Evolutionary conservation across 64 coral and sea anemone species (phyloP).

Genomic region (Actinia tenebrosa): DNA sequence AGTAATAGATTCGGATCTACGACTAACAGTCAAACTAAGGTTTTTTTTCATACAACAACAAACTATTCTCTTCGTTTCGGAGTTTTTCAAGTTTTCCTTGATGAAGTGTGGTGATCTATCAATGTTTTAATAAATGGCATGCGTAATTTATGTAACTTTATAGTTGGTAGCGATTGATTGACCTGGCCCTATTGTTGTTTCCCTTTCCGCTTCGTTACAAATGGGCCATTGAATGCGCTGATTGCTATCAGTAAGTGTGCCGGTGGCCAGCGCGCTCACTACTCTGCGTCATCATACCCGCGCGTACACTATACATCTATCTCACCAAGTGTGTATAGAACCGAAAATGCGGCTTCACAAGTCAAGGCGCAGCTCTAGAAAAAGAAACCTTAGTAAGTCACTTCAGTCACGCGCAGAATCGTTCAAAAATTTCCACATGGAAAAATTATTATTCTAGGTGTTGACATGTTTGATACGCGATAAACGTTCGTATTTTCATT

Average conservation of each 20-base stretch:
- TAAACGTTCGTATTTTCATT: not conserved
- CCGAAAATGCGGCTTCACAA: not conserved
- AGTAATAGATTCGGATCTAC: not conserved
- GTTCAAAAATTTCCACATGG: not conserved
- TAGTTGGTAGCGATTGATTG: slow-evolving; percentile 12
- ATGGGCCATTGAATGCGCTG: not conserved
- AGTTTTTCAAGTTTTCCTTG: not conserved
- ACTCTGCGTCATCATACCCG: too few relatives aligned
- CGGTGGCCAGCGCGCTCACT: not conserved
- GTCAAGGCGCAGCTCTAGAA: not conserved
- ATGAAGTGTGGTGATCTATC: not conserved
- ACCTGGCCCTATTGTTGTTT: slow-evolving; percentile 3
- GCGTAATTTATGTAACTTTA: slow-evolving; percentile 3
- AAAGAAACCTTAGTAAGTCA: not conserved
- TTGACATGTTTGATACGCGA: slow-evolving; percentile 18
- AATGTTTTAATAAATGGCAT: not conserved
- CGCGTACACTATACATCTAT: not conserved
- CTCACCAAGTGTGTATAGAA: not conserved
- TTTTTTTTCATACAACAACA: too few relatives aligned
- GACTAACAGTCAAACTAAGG: too few relatives aligned
- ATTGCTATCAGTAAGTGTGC: slow-evolving; percentile 18
- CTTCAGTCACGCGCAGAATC: not conserved
- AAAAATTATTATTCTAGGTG: not conserved
- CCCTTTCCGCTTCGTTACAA: slow-evolving; percentile 20
- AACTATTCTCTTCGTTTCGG: not conserved